phyloP scores from a whole-genome alignment of 1,140 invertebrate species.

The Nilaparvata lugens region DNA sequence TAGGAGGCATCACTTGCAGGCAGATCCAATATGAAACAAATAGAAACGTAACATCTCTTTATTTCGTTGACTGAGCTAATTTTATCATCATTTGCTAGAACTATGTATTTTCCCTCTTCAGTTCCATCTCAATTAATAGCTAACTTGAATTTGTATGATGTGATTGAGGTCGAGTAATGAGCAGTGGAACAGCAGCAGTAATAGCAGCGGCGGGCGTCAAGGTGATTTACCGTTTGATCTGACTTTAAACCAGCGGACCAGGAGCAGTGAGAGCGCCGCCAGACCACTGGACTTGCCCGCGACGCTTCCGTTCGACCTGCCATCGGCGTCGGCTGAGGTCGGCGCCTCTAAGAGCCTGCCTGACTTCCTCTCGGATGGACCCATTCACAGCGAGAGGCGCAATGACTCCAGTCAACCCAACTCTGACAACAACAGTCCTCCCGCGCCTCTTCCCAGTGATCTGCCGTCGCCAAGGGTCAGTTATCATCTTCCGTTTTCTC shows the following conservation, averaged over 20 bases:
- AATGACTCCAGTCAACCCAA: conserved; percentile 3
- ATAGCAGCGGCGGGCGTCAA: background rate
- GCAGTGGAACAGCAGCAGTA: conserved; percentile 18
- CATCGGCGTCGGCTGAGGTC: conserved; percentile 29
- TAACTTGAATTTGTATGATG: too few species aligned
- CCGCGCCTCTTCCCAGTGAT: conserved; percentile 38
- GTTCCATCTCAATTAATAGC: too few species aligned
- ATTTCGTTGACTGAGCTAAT: too few species aligned
- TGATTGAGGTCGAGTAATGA: conserved; percentile 21
- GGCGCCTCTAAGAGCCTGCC: conserved; percentile 49
- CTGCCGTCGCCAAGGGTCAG: conserved; percentile 10
- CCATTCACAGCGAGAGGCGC: conserved; percentile 40
- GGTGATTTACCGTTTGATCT: conserved; percentile 30
- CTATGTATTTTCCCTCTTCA: too few species aligned
- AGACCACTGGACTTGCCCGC: conserved; percentile 31
- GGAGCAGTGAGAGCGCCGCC: background rate
- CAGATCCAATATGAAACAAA: too few species aligned
- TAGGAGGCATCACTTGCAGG: too few species aligned
- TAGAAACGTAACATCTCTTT: too few species aligned
- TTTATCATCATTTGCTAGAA: too few species aligned
- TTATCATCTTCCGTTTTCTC: too few species aligned
- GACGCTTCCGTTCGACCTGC: conserved; percentile 31
- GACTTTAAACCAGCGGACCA: conserved; percentile 15
- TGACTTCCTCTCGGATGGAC: conserved; percentile 62
- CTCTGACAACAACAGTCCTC: conserved; percentile 33